These are phyloP conservation scores for Drosophila mauritiana DNA, from an alignment of 1,140 invertebrate species.

Conservation along the genomic window DNA sequence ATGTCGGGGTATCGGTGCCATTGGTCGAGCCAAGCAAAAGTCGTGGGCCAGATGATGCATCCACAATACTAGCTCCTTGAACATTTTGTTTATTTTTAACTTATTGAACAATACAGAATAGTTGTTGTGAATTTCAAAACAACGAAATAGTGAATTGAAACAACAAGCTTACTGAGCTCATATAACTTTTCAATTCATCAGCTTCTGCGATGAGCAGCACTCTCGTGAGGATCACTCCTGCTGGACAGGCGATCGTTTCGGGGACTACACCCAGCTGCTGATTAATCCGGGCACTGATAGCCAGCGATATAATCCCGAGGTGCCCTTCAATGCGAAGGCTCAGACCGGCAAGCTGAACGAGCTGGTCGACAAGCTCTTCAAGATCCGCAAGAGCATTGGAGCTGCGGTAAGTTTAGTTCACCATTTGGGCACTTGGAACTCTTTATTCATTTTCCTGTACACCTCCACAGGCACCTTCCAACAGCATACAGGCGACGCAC, in stretches of 20 bases:
- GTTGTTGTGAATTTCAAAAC: background rate
- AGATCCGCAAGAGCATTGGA: conserved; percentile 76
- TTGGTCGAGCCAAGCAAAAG: conserved; percentile 43
- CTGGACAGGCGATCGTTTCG: conserved; percentile 83
- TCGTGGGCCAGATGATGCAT: conserved; percentile 49
- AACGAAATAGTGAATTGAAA: background rate
- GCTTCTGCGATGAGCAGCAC: conserved; percentile 78
- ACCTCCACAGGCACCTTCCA: conserved; percentile 54
- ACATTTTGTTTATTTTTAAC: conserved; percentile 42
- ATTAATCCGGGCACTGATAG: conserved; percentile 63
- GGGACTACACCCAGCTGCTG: conserved; percentile 79
- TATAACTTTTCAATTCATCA: conserved; percentile 5
- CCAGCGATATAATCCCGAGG: conserved; percentile 83
- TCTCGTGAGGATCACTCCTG: conserved; percentile 73
- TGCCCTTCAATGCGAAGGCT: conserved; percentile 64
- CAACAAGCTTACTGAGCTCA: conserved; percentile 27
- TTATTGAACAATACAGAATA: background rate
- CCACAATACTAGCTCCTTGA: conserved; percentile 60
- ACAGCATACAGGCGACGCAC: conserved; percentile 50
- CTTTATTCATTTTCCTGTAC: background rate
- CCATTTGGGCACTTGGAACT: rapidly evolving
- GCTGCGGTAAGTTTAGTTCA: conserved; percentile 48
- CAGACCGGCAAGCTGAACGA: conserved; percentile 70
- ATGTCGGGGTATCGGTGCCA: background rate
- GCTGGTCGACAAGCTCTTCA: conserved; percentile 79